A percentile compares a stretch with the other conserved stretches of the same genome.
These are phyloP conservation scores for Gobio occitaniae DNA, from an alignment of 2,797 vertebrate genomes.

Conservation along the genomic window DNA sequence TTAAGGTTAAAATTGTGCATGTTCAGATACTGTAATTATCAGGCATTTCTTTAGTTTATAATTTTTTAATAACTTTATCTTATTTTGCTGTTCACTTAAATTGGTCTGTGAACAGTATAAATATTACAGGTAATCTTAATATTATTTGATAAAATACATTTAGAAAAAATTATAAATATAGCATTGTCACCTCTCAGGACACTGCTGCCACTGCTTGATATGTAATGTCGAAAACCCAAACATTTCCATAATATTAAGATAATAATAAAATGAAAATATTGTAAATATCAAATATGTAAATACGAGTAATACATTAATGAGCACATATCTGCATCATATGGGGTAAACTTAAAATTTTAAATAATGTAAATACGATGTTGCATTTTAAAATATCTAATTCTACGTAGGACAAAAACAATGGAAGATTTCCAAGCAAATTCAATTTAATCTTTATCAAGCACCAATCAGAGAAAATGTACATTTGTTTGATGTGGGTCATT, in stretches of 20 bases:
- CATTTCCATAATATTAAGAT: neutral
- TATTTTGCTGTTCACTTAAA: no score
- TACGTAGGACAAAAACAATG: neutral
- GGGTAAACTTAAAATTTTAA: neutral
- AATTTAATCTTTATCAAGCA: neutral
- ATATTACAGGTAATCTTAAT: neutral
- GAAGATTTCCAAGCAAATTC: neutral
- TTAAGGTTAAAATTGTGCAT: no score
- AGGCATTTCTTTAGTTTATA: no score
- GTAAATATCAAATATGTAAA: neutral
- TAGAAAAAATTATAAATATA: neutral
- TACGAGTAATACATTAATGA: neutral
- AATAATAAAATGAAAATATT: neutral
- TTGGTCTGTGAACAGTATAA: no score
- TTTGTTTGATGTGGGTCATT: neutral
- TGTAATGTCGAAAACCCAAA: neutral
- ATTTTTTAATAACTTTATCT: no score
- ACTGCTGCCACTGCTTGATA: neutral
- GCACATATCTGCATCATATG: neutral
- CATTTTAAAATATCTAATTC: neutral
- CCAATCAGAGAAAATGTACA: neutral
- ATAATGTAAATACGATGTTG: neutral
- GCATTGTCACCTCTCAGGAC: neutral
- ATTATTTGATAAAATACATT: neutral
- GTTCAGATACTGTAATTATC: no score